Evolutionary conservation across 2,797 vertebrate species (phyloP).

Genomic region (Oreortyx pictus): DNA sequence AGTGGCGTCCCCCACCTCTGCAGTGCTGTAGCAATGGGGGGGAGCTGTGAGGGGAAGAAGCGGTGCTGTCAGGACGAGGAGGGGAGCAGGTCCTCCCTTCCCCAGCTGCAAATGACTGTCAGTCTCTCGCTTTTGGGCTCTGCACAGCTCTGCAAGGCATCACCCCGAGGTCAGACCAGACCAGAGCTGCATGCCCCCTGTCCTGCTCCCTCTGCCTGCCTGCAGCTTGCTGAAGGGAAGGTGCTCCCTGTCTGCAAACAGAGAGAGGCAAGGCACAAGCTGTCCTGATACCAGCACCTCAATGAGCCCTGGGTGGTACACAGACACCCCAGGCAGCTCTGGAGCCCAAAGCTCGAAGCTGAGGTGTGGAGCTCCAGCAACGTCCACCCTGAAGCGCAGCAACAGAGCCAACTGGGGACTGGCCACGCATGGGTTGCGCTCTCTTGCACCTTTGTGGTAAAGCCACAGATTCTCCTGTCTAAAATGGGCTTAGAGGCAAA

Average conservation of each 20-base stretch:
- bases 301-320: accelerated
- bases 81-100: neutral
- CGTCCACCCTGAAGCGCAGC: neutral
- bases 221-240: accelerated
- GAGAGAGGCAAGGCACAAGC: neutral
- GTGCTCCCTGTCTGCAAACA: neutral
- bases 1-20: neutral
- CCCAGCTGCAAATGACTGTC: neutral
- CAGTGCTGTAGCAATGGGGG: neutral
- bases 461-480: neutral
- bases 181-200: accelerated
- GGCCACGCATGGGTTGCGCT: accelerated
- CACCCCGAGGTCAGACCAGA: neutral
- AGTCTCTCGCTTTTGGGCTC: neutral
- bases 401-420: neutral
- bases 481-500: neutral
- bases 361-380: neutral
- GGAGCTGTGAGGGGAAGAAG: neutral
- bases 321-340: neutral
- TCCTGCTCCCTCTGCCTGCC: neutral
- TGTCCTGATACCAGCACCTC: neutral
- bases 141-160: neutral
- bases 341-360: accelerated
- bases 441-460: neutral
- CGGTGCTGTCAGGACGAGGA: neutral